Base-by-base conservation (phyloP, 2,888 invertebrate species). In the Caenorhabditis sp. region DNA sequence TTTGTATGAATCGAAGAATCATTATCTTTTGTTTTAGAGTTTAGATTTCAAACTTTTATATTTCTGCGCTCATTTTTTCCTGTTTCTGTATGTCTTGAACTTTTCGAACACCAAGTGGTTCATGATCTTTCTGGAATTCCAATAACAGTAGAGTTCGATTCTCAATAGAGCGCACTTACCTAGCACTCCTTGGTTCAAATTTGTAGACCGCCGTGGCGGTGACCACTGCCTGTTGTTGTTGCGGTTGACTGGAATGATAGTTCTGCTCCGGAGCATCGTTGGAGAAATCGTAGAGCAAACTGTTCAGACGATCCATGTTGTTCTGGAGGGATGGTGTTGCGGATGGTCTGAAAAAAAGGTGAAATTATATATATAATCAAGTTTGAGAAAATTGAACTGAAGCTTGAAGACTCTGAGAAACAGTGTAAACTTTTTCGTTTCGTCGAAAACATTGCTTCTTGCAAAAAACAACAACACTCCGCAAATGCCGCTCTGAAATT, bases 251-350 rank as follows among this genome's bases (percentile, higher is more conserved):
- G 66, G 70, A 22, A 64, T 73, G 31, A 22, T 28, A 19, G 14
- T 79, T 70, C 19, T 61, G 68, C 28, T 38, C 54, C 8, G 51
- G 61, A 6, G 41, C 12, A 7, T 70, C 64, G 61, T 22, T 83
- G 16, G 77, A 82, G 63, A 87, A 89, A 69, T 89, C 85, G 56
- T 88, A 86, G 22, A 90, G 66, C 35, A 90, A 80, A 24, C 86
- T 86, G n/a, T 89, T 89, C 69, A 90, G 88, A 22, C 90, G 85
- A 58, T 88, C 85, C 76, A 89, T 85, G 75, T 90, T 90, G 44
- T 87, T 86, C 35, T 89, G 89, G 16, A 90, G 86, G 10, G 89
- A 76, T 19, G 90, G 90, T 16, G 88, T 79, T 10, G 88, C 79
- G 61, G 85, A 85, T 14, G 90, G 90, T 47, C 28, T 87, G 84